A percentile compares a stretch with the other conserved stretches of the same genome.
These are phyloP conservation scores for Pristionchus maxplancki DNA, from an alignment of 2,888 invertebrate species.

Conservation along the genomic window DNA sequence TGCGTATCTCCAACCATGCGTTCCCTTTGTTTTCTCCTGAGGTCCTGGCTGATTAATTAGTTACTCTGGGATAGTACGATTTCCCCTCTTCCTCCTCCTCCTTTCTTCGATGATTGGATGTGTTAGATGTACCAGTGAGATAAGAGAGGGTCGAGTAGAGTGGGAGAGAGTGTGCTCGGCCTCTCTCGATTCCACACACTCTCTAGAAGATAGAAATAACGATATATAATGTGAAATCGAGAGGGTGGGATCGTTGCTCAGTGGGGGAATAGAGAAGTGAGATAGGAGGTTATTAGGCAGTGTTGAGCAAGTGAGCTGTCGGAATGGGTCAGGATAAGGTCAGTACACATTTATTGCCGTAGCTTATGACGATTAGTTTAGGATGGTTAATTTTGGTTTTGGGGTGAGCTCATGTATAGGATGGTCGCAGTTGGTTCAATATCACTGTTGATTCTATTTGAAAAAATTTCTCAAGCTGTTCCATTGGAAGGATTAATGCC, in stretches of 20 bases:
- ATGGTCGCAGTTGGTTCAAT: too few relatives aligned
- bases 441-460: too few relatives aligned
- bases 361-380: not conserved
- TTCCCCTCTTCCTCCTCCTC: not conserved
- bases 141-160: conserved; percentile 34
- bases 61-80: conserved; percentile 29
- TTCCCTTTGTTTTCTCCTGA: not conserved
- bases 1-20: not conserved
- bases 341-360: not conserved
- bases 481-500: too few relatives aligned
- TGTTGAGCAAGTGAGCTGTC: not conserved
- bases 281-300: conserved; percentile 42
- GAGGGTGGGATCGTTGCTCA: not conserved
- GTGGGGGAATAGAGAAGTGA: not conserved
- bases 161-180: not conserved
- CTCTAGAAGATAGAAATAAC: not conserved
- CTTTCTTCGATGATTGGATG: not conserved
- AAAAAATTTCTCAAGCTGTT: too few relatives aligned
- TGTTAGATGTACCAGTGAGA: conserved; percentile 37
- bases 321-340: not conserved
- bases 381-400: too few relatives aligned
- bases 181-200: not conserved
- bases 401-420: too few relatives aligned
- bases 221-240: not conserved
- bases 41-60: not conserved